Evolutionary conservation across 92 coral and sea anemone species (phyloP), one percentile per base, ranked within the genome.

Genomic region (Scolanthus callimorphus): DNA sequence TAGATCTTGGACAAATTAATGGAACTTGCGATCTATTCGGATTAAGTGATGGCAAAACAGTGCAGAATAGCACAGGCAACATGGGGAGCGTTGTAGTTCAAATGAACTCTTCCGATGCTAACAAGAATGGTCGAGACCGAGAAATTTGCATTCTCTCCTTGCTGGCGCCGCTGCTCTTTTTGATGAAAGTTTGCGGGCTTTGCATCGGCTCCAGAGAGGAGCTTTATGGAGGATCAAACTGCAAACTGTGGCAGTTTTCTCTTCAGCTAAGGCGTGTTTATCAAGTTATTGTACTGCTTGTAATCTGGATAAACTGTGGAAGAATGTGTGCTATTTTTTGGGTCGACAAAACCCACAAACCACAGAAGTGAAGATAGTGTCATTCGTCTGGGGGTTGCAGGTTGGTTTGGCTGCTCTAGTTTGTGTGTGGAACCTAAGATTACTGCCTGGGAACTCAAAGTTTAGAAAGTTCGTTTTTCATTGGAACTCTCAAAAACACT

Each of bases 401-500:
- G 30, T 55, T 27, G 73, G 71, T 25, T 17, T 62, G 4, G 71
- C 62, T 25, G 79, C 56, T 10, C 39, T 72, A 17, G 57, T 73
- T n/a, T 73, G 53, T 55, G 71, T 57, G 29, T 63, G 22, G 49
- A 62, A 56, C 10, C 48, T 73, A 50, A 48, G 63, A 3, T 21
- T 73, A 11, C 39, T 64, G 11, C 6, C 55, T 20, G 54, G 46
- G 27, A 63, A 63, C 29, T 73, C 79, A 10, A 23, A 41, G 10
- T 63, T 73, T 20, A 63, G 44, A 63, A 62, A 59, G 3, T 54
- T 73, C 10, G 0, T 73, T 45, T 8, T 28, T 49, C 65, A 62
- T 29, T 73, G 79, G 79, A 73, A 73, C 27, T 38, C 79, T 0
- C 71, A 73, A 46, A 61, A 62, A 11, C 50, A 73, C 43, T 73